Conservation (phyloP, 2,888 invertebrate genomes). For the Orthosia gracilis region DNA sequence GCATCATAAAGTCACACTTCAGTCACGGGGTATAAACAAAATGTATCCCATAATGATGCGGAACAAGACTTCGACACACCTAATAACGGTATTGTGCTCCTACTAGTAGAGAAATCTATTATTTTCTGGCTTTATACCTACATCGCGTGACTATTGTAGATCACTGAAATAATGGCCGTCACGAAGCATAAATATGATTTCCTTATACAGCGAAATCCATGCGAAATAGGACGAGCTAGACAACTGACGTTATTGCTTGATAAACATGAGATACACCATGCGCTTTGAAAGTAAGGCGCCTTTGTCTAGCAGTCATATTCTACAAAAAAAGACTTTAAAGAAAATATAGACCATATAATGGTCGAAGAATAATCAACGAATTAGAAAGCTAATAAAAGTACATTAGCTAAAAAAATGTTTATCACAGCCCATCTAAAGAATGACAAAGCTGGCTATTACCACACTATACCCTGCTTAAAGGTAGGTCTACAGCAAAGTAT, state of each 20-base stretch:
- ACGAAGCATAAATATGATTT: not conserved
- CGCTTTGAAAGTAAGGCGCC: not conserved
- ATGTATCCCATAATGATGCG: slow-evolving; percentile 13
- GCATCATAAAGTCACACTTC: slow-evolving; percentile 22
- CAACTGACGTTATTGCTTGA: not conserved
- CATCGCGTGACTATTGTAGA: slow-evolving; percentile 23
- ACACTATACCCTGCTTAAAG: slow-evolving; percentile 14
- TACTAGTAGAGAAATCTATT: not conserved
- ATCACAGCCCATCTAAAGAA: slow-evolving; percentile 19
- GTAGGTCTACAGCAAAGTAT: slow-evolving; percentile 37
- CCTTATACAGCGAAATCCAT: not conserved
- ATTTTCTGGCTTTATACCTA: slow-evolving; percentile 2
- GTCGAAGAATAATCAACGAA: not conserved
- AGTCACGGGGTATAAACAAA: slow-evolving; percentile 31
- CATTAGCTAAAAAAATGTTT: slow-evolving; percentile 14
- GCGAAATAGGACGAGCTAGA: not conserved
- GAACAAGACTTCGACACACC: slow-evolving; percentile 23
- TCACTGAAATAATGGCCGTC: not conserved
- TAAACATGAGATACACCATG: not conserved
- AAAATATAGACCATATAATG: not conserved
- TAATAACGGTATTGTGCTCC: slow-evolving; percentile 1
- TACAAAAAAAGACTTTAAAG: not conserved
- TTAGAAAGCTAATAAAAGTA: slow-evolving; percentile 4
- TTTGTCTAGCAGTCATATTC: not conserved
- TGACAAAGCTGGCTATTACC: slow-evolving; percentile 2